A percentile compares a stretch with the other conserved stretches of the same genome.
Conservation (phyloP, 2,888 invertebrate genomes). For the Orchestes rusci region DNA sequence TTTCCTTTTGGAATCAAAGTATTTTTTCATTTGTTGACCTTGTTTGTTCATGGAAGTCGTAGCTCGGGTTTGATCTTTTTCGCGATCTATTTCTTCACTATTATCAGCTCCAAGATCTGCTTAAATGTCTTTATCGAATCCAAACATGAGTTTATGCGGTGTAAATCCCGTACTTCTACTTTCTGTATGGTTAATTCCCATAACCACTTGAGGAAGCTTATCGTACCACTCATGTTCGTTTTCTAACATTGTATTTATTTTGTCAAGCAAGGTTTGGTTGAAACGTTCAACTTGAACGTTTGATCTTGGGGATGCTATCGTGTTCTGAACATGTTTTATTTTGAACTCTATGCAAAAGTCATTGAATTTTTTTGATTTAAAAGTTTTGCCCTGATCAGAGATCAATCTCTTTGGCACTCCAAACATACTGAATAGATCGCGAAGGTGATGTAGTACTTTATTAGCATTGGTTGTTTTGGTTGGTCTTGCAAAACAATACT, state of each 20-base stretch:
- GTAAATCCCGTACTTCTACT: slow-evolving; percentile 4
- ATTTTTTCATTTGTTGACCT: too few species aligned
- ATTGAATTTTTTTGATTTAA: slow-evolving; percentile 15
- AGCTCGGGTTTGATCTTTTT: too few species aligned
- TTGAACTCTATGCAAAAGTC: slow-evolving; percentile 12
- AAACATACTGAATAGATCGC: slow-evolving; percentile 23
- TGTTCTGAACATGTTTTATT: slow-evolving; percentile 17
- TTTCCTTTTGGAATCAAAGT: slow-evolving; percentile 4
- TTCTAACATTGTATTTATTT: slow-evolving; percentile 11
- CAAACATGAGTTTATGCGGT: slow-evolving; percentile 8
- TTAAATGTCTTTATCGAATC: background rate
- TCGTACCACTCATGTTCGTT: slow-evolving; percentile 17
- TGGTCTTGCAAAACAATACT: slow-evolving; percentile 13
- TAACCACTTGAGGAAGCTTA: slow-evolving; percentile 10
- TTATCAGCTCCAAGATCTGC: too few species aligned
- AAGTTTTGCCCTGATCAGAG: slow-evolving; percentile 11
- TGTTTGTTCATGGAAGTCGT: too few species aligned
- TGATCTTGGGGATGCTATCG: too few species aligned
- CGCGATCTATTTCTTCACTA: too few species aligned
- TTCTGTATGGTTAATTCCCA: slow-evolving; percentile 7
- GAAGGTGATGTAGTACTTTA: too few species aligned
- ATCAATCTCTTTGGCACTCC: too few species aligned
- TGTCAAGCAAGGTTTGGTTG: slow-evolving; percentile 12
- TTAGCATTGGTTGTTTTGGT: slow-evolving; percentile 15
- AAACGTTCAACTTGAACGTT: slow-evolving; percentile 21